Evolutionary conservation across 1,140 invertebrate genomes (phyloP).

Genomic region (Pararge aegeria): DNA sequence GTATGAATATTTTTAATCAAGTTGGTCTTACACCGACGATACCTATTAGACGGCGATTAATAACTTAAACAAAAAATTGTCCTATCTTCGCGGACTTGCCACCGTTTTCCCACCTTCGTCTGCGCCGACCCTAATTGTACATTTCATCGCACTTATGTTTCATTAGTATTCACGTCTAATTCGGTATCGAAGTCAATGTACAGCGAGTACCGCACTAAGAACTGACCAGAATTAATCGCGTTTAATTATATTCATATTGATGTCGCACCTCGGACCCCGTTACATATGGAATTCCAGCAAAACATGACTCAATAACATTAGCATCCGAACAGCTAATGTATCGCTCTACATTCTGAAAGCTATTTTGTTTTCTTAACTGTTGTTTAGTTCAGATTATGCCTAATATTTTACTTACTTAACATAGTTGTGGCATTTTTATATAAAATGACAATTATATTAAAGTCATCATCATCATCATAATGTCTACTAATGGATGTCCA

Average conservation of each 20-base stretch:
- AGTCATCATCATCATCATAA: too few species aligned
- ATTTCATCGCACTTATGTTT: constrained; percentile 64
- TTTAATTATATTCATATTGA: constrained; percentile 53
- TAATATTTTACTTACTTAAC: too few species aligned
- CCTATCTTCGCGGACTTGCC: too few species aligned
- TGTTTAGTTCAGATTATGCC: too few species aligned
- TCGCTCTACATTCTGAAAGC: constrained; percentile 38
- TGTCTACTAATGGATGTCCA: too few species aligned
- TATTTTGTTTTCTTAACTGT: background rate
- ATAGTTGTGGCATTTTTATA: too few species aligned
- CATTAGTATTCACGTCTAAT: constrained; percentile 68
- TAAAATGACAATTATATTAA: too few species aligned
- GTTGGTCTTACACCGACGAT: too few species aligned
- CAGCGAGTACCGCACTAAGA: constrained; percentile 24
- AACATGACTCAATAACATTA: constrained; percentile 52
- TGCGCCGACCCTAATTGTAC: constrained; percentile 45
- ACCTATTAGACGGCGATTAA: too few species aligned
- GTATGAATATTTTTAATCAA: too few species aligned
- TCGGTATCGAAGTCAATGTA: constrained; percentile 34
- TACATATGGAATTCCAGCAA: constrained; percentile 37
- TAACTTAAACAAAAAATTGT: too few species aligned
- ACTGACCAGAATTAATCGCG: constrained; percentile 44
- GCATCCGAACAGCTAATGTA: constrained; percentile 44
- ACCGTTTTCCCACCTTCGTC: constrained; percentile 22
- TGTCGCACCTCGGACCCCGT: constrained; percentile 45